Evolutionary conservation across 1,140 invertebrate species (phyloP).

Genomic region (Drosophila tristis): DNA sequence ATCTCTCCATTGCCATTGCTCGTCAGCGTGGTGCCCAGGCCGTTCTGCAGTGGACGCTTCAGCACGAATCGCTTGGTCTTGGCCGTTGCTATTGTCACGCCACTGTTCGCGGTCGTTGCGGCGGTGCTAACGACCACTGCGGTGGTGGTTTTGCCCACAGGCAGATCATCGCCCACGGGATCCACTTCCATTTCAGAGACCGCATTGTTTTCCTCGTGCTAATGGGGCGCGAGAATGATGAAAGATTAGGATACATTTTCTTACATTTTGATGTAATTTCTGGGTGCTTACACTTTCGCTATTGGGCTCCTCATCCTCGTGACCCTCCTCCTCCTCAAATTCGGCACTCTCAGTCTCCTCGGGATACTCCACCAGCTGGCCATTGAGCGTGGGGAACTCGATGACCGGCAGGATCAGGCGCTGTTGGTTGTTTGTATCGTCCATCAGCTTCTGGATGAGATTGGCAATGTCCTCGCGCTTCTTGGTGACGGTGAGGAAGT

Average conservation of each 20-base stretch:
- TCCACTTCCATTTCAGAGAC: slow-evolving; percentile 69
- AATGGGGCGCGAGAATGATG: not conserved
- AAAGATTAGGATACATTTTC: not conserved
- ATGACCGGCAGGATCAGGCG: slow-evolving; percentile 87
- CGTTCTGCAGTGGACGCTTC: slow-evolving; percentile 71
- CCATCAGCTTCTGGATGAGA: slow-evolving; percentile 89
- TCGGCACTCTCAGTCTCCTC: slow-evolving; percentile 77
- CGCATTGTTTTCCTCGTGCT: slow-evolving; percentile 60
- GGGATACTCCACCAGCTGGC: slow-evolving; percentile 83
- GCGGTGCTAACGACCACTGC: slow-evolving; percentile 21
- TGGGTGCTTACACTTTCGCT: slow-evolving; percentile 59
- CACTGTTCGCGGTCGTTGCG: slow-evolving; percentile 5
- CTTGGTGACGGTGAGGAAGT: slow-evolving; percentile 90
- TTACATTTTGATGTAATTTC: not conserved
- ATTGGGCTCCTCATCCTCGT: slow-evolving; percentile 62
- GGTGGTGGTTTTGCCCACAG: slow-evolving; percentile 4
- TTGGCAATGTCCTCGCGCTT: slow-evolving; percentile 92
- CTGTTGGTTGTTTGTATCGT: slow-evolving; percentile 85
- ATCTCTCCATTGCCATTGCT: slow-evolving; percentile 40
- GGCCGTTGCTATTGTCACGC: slow-evolving; percentile 1
- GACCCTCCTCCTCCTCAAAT: slow-evolving; percentile 82
- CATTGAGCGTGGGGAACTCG: slow-evolving; percentile 88
- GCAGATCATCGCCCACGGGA: slow-evolving; percentile 60
- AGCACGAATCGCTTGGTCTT: slow-evolving; percentile 62
- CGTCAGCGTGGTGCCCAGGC: slow-evolving; percentile 22